Conservation (phyloP, 2,797 vertebrate genomes). For the Aphelocoma californica region DNA sequence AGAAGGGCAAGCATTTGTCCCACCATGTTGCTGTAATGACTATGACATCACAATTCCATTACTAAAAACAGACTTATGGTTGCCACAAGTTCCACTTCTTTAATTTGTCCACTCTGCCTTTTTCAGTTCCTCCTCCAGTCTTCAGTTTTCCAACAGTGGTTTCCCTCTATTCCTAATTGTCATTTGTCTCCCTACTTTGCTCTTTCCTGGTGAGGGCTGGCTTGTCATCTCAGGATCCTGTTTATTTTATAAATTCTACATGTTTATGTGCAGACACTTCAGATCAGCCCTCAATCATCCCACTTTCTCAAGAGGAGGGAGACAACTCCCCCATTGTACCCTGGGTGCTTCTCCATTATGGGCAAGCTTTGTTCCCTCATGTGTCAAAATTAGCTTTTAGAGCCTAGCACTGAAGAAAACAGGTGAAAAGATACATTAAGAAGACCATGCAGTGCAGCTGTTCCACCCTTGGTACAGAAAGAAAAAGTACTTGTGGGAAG, state of each 20-base stretch:
- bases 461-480: not conserved
- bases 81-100: not conserved
- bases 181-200: not conserved
- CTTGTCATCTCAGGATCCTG: not conserved
- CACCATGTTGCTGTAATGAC: not conserved
- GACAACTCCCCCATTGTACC: too few relatives aligned
- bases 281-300: not conserved
- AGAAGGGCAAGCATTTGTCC: not conserved
- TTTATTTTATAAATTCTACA: not conserved
- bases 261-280: not conserved
- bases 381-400: not conserved
- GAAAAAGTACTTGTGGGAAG: not conserved
- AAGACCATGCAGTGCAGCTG: not conserved
- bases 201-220: not conserved
- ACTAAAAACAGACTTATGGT: not conserved
- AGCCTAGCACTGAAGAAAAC: not conserved
- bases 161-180: not conserved
- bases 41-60: not conserved
- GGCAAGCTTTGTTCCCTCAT: not conserved
- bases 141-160: not conserved
- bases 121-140: not conserved
- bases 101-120: not conserved
- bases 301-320: not conserved
- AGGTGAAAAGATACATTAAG: not conserved
- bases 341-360: not conserved